Evolutionary conservation across 1,140 invertebrate genomes (phyloP).

Genomic region (Pseudomyrmex concolor): DNA sequence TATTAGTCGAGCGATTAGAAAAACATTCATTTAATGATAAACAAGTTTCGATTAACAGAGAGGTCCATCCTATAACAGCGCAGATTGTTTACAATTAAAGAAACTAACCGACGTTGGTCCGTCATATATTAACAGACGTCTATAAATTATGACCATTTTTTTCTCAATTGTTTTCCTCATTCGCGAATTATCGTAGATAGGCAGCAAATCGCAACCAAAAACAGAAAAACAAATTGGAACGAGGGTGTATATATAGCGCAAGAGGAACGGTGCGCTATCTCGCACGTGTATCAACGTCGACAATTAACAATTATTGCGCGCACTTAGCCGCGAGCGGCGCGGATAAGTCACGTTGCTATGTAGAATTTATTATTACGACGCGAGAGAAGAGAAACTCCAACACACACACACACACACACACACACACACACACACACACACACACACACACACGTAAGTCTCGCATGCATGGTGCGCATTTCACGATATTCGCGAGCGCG

Average conservation of each 20-base stretch:
- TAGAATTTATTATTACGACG: slow-evolving; percentile 81
- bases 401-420: slow-evolving; percentile 6
- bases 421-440: slow-evolving; percentile 1
- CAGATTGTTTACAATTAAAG: neutral
- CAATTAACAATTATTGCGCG: slow-evolving; percentile 81
- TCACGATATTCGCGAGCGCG: slow-evolving; percentile 13
- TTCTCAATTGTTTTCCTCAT: slow-evolving; percentile 45
- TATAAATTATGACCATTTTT: neutral
- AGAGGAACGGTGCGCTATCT: slow-evolving; percentile 57
- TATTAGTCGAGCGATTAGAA: neutral
- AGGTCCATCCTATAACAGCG: neutral
- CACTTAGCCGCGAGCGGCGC: slow-evolving; percentile 64
- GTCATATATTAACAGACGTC: neutral
- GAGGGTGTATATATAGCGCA: slow-evolving; percentile 9
- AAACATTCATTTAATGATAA: neutral
- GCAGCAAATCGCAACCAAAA: slow-evolving; percentile 49
- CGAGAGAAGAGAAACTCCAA: neutral
- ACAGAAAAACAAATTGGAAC: slow-evolving; percentile 59
- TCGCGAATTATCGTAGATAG: slow-evolving; percentile 52
- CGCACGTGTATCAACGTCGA: slow-evolving; percentile 70
- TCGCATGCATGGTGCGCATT: neutral
- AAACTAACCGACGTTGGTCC: neutral
- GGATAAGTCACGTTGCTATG: slow-evolving; percentile 81
- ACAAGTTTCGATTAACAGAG: neutral
- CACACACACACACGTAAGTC: slow-evolving; percentile 10